These are phyloP conservation scores for Gnathonemus echidnorhynchus DNA, from an alignment of 2,113 vertebrate genomes.

Conservation along the genomic window DNA sequence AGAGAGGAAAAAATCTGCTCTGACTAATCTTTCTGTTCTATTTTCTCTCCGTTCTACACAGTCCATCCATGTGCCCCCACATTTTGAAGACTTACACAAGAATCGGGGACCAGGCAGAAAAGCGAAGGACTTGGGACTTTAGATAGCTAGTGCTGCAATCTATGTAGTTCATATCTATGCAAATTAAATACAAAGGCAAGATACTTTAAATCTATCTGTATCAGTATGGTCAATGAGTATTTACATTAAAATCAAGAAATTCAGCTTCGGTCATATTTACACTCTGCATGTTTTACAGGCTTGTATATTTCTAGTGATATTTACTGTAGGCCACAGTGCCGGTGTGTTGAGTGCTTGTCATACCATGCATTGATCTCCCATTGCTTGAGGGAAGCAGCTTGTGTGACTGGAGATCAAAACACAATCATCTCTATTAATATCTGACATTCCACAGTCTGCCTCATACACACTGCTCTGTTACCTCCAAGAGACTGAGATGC, in stretches of 20 bases:
- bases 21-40: conserved; percentile 2
- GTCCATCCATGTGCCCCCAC: not conserved
- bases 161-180: not conserved
- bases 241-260: not conserved
- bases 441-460: not conserved
- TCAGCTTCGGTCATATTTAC: not conserved
- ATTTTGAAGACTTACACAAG: not conserved
- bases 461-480: not conserved
- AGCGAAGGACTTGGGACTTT: not conserved
- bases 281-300: not conserved
- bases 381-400: not conserved
- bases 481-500: not conserved
- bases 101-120: not conserved
- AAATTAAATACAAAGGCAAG: not conserved
- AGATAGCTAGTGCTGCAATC: not conserved
- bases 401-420: not conserved
- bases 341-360: not conserved
- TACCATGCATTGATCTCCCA: not conserved
- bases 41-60: not conserved
- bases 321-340: not conserved
- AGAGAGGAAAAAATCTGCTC: not conserved
- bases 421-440: not conserved
- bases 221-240: not conserved
- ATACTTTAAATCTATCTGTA: not conserved
- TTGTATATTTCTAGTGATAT: not conserved